These are phyloP conservation scores for Catocala fraxini DNA, from an alignment of 2,888 invertebrate genomes.

Conservation along the genomic window DNA sequence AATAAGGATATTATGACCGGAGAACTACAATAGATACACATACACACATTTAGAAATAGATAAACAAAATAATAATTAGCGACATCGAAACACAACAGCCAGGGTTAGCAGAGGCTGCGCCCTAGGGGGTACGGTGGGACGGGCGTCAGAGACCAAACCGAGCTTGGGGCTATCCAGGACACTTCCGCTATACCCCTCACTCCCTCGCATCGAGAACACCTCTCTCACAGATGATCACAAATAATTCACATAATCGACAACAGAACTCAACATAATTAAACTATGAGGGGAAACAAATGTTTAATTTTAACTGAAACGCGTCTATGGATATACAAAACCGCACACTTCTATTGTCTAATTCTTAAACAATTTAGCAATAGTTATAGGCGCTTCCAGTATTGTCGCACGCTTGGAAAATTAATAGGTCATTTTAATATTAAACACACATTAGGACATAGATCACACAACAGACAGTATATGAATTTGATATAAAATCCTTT, in stretches of 20 bases:
- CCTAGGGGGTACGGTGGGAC: constrained; percentile 78
- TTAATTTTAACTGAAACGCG: constrained; percentile 71
- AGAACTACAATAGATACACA: constrained; percentile 81
- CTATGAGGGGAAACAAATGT: constrained; percentile 74
- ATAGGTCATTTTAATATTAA: constrained; percentile 60
- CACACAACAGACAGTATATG: constrained; percentile 41
- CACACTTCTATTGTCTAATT: constrained; percentile 62
- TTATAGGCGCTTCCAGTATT: constrained; percentile 68
- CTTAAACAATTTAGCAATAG: constrained; percentile 49
- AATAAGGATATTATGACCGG: constrained; percentile 66
- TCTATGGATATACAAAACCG: constrained; percentile 68
- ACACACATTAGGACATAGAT: constrained; percentile 48
- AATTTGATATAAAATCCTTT: constrained; percentile 65
- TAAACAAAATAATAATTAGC: constrained; percentile 77
- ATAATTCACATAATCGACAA: constrained; percentile 82
- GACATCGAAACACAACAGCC: constrained; percentile 87
- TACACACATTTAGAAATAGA: constrained; percentile 79
- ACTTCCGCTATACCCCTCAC: constrained; percentile 87
- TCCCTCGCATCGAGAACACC: constrained; percentile 88
- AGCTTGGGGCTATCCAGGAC: constrained; percentile 84
- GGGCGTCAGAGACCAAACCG: constrained; percentile 82
- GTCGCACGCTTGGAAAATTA: constrained; percentile 73
- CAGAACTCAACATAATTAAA: constrained; percentile 82
- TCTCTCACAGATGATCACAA: constrained; percentile 87
- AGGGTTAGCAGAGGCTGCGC: constrained; percentile 87